phyloP scores from a whole-genome alignment of 2,888 invertebrate genomes.

The Himalopsyche kuldschensis region DNA sequence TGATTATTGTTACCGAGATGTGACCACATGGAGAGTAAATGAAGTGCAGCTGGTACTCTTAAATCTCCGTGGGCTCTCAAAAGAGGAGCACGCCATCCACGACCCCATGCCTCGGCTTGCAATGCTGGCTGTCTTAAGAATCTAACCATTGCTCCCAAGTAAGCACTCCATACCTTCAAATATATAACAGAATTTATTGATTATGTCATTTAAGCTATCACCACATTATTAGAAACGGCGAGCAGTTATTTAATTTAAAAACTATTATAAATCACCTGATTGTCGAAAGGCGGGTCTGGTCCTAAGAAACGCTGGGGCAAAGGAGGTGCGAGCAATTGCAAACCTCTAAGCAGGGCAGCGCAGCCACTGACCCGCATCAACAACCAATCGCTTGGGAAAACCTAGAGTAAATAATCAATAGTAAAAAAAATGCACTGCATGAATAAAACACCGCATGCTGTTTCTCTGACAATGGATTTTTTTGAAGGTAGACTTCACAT shows the following conservation, averaged over 20 bases:
- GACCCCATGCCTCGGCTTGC: conserved; percentile 37
- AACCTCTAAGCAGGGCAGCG: conserved; percentile 78
- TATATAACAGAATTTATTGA: not conserved
- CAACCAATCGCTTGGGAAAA: conserved; percentile 89
- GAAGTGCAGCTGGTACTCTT: conserved; percentile 90
- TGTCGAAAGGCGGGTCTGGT: conserved; percentile 73
- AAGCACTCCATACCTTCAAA: conserved; percentile 36
- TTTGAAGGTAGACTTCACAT: too few relatives aligned
- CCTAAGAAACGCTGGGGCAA: conserved; percentile 81
- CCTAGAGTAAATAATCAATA: conserved; percentile 45
- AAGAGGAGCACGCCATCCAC: conserved; percentile 36
- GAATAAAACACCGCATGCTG: too few relatives aligned
- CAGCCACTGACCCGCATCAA: conserved; percentile 87
- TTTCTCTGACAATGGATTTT: too few relatives aligned
- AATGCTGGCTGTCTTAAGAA: conserved; percentile 37
- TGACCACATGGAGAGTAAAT: conserved; percentile 90
- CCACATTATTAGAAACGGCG: not conserved
- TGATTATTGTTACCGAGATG: conserved; percentile 65
- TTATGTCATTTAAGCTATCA: not conserved
- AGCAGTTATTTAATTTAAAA: not conserved
- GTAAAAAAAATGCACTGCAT: too few relatives aligned
- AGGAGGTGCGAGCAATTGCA: conserved; percentile 87
- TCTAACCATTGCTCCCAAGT: conserved; percentile 36
- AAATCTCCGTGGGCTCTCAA: conserved; percentile 75
- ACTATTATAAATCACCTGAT: conserved; percentile 58